A percentile compares a stretch with the other conserved stretches of the same genome.
Conservation (phyloP, 2,113 vertebrate species). For the Egretta garzetta region DNA sequence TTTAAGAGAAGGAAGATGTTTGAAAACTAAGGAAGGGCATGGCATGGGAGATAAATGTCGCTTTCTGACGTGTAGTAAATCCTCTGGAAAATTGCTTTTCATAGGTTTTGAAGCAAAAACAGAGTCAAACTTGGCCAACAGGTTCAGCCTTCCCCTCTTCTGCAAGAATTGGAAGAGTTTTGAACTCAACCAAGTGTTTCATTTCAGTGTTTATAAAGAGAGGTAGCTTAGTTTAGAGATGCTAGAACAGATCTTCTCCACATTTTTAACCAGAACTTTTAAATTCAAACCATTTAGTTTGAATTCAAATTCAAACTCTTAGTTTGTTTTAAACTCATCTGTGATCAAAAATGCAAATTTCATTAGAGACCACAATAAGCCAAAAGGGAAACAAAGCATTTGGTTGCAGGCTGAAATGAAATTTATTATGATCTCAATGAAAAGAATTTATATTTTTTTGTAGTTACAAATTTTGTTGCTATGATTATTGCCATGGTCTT, state of each 20-base stretch:
- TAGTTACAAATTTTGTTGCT: background rate
- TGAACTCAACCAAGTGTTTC: background rate
- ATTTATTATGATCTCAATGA: background rate
- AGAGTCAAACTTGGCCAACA: background rate
- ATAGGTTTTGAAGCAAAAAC: background rate
- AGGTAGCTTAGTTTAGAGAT: background rate
- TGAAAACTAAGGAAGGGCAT: background rate
- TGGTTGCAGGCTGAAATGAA: background rate
- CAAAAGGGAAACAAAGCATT: conserved; percentile 15
- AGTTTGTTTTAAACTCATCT: background rate
- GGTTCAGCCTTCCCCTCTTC: background rate
- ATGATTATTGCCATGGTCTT: background rate
- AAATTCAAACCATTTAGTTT: too few relatives aligned
- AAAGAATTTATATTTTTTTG: background rate
- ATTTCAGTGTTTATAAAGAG: background rate
- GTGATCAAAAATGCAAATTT: background rate
- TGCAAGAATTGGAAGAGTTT: background rate
- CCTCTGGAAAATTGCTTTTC: background rate
- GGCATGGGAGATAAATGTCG: background rate
- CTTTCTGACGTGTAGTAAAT: background rate
- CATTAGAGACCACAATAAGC: background rate
- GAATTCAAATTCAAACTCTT: too few relatives aligned
- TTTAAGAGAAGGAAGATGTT: background rate
- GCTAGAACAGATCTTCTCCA: background rate
- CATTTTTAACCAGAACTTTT: background rate